These are phyloP conservation scores for Chaetura pelagica DNA, from an alignment of 2,113 vertebrate species.

Conservation along the genomic window DNA sequence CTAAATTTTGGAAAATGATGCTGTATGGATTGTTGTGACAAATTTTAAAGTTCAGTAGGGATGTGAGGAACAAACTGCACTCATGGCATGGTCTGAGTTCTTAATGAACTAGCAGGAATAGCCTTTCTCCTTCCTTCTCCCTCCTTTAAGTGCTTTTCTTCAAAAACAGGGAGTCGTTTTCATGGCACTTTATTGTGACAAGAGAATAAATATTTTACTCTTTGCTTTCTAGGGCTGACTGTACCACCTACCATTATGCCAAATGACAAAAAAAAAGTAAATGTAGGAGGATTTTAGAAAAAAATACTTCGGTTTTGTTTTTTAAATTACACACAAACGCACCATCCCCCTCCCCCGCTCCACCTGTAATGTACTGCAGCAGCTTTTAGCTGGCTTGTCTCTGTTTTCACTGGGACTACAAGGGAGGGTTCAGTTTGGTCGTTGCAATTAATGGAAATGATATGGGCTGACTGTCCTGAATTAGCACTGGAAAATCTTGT, in stretches of 20 bases:
- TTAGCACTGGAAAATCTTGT: constrained; percentile 57
- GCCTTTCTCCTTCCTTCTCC: not conserved
- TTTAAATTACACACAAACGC: too few relatives aligned
- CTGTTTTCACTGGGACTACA: not conserved
- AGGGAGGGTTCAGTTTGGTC: not conserved
- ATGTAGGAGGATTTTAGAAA: not conserved
- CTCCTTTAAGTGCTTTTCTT: not conserved
- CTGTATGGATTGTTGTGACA: not conserved
- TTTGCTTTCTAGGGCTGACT: not conserved
- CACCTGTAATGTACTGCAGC: not conserved
- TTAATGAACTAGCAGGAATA: not conserved
- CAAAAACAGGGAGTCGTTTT: not conserved
- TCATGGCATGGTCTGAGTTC: not conserved
- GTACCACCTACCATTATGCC: not conserved
- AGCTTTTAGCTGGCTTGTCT: not conserved
- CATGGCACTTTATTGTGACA: not conserved
- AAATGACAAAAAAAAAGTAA: not conserved
- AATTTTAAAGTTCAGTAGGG: not conserved
- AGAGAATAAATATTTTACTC: not conserved
- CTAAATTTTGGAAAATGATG: not conserved
- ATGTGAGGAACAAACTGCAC: not conserved
- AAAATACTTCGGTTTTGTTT: too few relatives aligned
- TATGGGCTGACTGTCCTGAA: constrained; percentile 10
- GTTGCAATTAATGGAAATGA: constrained; percentile 12
- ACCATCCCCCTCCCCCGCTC: fast-evolving